Conservation (phyloP, 2,797 vertebrate species). For the Passerculus sandwichensis region DNA sequence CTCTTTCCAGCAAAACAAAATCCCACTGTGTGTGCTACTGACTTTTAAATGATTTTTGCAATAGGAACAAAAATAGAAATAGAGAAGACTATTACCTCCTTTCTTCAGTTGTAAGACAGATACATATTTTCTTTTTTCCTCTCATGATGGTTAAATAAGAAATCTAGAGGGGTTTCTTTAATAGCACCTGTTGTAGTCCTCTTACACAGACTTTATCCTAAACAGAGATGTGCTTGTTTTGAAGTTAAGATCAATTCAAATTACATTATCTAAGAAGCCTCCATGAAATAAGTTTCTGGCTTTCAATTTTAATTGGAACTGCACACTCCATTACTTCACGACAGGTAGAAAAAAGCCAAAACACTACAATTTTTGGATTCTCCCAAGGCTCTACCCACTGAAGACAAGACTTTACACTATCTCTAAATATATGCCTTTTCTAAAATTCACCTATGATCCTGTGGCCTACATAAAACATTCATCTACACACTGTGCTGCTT, state of each 20-base stretch:
- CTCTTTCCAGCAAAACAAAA: neutral
- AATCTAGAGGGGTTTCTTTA: neutral
- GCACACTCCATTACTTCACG: neutral
- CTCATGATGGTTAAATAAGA: neutral
- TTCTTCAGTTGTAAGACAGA: neutral
- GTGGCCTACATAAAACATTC: neutral
- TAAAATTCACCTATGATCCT: neutral
- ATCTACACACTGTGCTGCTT: neutral
- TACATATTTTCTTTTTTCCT: neutral
- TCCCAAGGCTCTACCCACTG: neutral
- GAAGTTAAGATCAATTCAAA: neutral
- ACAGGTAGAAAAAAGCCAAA: neutral
- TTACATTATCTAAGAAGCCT: neutral
- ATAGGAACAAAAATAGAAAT: neutral
- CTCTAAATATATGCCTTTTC: neutral
- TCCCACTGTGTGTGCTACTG: neutral
- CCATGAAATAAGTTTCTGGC: neutral
- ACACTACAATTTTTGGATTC: neutral
- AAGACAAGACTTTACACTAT: neutral
- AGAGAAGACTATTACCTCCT: neutral
- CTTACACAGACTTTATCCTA: neutral
- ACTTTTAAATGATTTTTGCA: neutral
- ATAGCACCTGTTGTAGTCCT: neutral
- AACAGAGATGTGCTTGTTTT: neutral
- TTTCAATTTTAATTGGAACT: neutral